phyloP scores from a whole-genome alignment of 2,888 invertebrate genomes.

The Dysmachus trigonus region DNA sequence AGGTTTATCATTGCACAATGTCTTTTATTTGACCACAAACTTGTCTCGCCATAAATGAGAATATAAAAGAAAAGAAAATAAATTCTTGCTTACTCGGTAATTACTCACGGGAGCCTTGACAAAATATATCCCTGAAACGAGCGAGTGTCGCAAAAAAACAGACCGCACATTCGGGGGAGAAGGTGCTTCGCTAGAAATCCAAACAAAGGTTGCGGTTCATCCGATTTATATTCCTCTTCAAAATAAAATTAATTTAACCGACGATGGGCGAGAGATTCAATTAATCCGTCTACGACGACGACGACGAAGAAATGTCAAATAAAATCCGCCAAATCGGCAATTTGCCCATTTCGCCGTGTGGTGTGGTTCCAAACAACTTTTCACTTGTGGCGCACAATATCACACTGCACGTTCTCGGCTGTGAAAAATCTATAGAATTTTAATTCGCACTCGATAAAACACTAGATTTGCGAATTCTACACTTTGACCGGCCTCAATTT shows the following conservation, averaged over 20 bases:
- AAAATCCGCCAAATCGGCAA: slow-evolving; percentile 27
- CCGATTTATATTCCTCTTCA: neutral
- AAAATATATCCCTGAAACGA: neutral
- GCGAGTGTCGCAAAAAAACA: neutral
- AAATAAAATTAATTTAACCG: neutral
- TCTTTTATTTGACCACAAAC: neutral
- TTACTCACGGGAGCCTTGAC: neutral
- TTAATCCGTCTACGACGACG: neutral
- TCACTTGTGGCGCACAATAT: neutral
- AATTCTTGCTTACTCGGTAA: neutral
- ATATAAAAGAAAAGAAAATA: neutral
- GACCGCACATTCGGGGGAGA: neutral
- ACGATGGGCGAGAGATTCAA: neutral
- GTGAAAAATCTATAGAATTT: neutral
- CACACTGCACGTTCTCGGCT: neutral
- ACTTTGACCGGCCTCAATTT: neutral
- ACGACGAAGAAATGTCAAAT: neutral
- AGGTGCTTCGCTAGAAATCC: neutral
- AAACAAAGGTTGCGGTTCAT: neutral
- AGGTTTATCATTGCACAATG: neutral
- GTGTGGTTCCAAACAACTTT: neutral
- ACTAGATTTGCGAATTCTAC: neutral
- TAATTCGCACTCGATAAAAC: neutral
- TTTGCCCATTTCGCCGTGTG: neutral
- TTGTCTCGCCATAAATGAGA: neutral